Evolutionary conservation across 2,888 invertebrate species (phyloP), one percentile per base, ranked within the genome.

Genomic region (Rosalia funebris): DNA sequence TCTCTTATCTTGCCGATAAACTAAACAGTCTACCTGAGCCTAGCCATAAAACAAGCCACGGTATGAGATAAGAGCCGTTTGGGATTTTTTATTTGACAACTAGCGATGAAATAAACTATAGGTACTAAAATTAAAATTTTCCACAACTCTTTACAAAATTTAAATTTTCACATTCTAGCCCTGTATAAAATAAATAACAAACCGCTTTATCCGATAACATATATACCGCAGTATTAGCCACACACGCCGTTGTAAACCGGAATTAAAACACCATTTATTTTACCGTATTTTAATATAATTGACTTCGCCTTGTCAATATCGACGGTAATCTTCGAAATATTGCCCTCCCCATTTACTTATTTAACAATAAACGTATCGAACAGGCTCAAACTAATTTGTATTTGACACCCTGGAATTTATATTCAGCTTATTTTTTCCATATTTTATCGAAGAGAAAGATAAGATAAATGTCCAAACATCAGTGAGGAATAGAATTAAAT

Each of bases 381-480:
- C 44, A 42, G 36, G 48, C 36, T 39, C 36, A 46, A 64, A 62
- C 60, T 65, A 65, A 69, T 67, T 67, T 59, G 56, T 57, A 54
- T 65, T 62, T 67, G 69, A 67, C 65, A 60, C 48, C 57, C 47
- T 34, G 47, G 62, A 65, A 70, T 70, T 70, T 68, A 70, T 68
- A 60, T 59, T 62, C 65, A 57, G 57, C 60, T 64, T 58, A 60
- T 63, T 57, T 62, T 57, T 52, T 68, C 63, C 63, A 70, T 70
- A 68, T 66, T 68, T 70, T 62, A 68, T 55, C 60, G 57, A 50
- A 60, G 48, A 59, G 50, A 58, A 64, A 65, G 68, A 70, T 67
- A 68, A 70, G 70, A 70, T 69, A 67, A 69, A 70, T 69, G 68
- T 69, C 68, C 68, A 67, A 70, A 70, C 62, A 70, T 67, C 68